Conservation (phyloP, 37 sponge, comb jelly and placozoan species). For the Oscarella lobularis region DNA sequence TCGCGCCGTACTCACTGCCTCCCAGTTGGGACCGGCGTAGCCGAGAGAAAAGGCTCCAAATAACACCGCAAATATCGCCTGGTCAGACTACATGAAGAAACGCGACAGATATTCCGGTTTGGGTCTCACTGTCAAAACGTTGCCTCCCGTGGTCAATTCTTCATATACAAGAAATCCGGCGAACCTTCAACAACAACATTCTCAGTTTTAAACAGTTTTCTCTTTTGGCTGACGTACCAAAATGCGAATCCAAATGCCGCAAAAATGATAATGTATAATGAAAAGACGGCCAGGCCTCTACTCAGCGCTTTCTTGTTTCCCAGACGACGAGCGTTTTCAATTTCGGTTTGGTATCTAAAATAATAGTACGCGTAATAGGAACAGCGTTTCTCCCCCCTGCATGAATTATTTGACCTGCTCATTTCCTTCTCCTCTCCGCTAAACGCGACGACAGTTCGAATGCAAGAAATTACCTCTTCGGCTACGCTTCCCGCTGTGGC, state of each 20-base stretch:
- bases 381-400: background rate
- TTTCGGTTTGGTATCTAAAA: background rate
- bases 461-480: conserved; percentile 79
- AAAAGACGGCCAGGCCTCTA: background rate
- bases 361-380: background rate
- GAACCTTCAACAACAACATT: no score
- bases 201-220: no score
- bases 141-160: no score
- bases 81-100: no score
- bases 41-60: conserved; percentile 65
- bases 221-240: background rate
- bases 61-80: conserved; percentile 63
- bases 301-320: background rate
- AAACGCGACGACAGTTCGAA: conserved; percentile 83
- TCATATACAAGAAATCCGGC: no score
- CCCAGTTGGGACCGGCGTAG: conserved; percentile 39
- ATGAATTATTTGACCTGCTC: background rate
- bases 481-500: conserved; percentile 79
- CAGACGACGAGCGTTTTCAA: background rate
- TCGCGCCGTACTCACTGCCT: conserved; percentile 30
- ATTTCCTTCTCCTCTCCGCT: conserved; percentile 46
- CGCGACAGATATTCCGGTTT: no score
- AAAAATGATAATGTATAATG: conserved; percentile 1
- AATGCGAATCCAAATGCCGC: background rate
- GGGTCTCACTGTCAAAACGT: no score